These are phyloP conservation scores for Apamea monoglypha DNA, from an alignment of 2,888 invertebrate species.

Conservation along the genomic window DNA sequence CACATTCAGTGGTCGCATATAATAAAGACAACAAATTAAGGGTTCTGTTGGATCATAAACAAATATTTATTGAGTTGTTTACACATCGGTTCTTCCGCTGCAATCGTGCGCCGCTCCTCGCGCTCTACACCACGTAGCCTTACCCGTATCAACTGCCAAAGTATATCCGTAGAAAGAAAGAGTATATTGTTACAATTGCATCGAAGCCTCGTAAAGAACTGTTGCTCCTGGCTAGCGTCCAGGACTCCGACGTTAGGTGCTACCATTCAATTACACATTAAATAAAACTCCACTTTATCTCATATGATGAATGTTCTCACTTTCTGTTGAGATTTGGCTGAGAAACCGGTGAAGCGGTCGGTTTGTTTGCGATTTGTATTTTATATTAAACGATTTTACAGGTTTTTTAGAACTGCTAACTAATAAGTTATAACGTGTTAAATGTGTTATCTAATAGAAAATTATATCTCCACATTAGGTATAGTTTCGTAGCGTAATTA, in stretches of 20 bases:
- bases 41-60: background rate
- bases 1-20: background rate
- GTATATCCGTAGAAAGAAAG: slow-evolving; percentile 55
- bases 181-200: slow-evolving; percentile 66
- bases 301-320: slow-evolving; percentile 53
- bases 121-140: background rate
- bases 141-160: slow-evolving; percentile 64
- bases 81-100: background rate
- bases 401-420: background rate
- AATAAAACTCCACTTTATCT: slow-evolving; percentile 52
- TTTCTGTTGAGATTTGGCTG: slow-evolving; percentile 44
- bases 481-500: background rate
- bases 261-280: slow-evolving; percentile 70
- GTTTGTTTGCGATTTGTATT: slow-evolving; percentile 20
- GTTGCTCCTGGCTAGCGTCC: slow-evolving; percentile 73
- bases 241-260: slow-evolving; percentile 56
- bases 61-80: background rate
- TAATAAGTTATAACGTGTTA: background rate
- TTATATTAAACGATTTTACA: background rate
- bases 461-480: background rate
- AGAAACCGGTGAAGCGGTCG: slow-evolving; percentile 1
- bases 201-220: slow-evolving; percentile 68
- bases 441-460: background rate
- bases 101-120: slow-evolving; percentile 1
- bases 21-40: background rate